Conservation (phyloP, 1,140 invertebrate genomes). For the Monochamus saltuarius region DNA sequence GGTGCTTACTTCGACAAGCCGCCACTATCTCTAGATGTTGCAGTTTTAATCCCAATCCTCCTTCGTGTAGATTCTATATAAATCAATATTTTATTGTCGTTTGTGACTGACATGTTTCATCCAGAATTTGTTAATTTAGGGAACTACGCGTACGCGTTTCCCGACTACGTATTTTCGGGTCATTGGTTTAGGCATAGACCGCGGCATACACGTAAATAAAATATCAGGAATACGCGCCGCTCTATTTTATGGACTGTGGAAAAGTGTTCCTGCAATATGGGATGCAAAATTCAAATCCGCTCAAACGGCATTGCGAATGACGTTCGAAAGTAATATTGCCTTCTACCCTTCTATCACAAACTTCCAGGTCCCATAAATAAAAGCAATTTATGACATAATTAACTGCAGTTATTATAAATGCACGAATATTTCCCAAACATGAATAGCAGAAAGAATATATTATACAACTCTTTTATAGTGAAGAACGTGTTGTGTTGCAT, state of each 20-base stretch:
- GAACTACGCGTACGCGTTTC: conserved; percentile 31
- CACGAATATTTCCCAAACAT: no score
- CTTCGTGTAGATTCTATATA: conserved; percentile 13
- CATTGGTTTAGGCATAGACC: conserved; percentile 44
- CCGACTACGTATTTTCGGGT: conserved; percentile 45
- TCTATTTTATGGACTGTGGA: conserved; percentile 49
- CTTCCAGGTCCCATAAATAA: no score
- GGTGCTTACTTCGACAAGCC: no score
- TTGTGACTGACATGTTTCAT: conserved; percentile 36
- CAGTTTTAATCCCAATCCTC: not conserved
- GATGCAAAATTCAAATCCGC: conserved; percentile 44
- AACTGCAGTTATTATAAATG: no score
- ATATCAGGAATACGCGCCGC: conserved; percentile 42
- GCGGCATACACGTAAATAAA: conserved; percentile 47
- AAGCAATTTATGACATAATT: no score
- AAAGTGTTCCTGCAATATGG: conserved; percentile 45
- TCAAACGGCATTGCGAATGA: conserved; percentile 42
- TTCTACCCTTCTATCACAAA: no score
- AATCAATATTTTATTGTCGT: conserved; percentile 36
- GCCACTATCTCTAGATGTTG: no score
- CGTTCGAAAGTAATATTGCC: not conserved
- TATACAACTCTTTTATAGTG: no score
- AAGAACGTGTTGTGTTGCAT: no score
- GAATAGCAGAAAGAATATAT: no score
- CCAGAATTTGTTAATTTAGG: conserved; percentile 33